Base-by-base conservation (phyloP, 1,140 invertebrate species). In the Paraescarpia echinospica region DNA sequence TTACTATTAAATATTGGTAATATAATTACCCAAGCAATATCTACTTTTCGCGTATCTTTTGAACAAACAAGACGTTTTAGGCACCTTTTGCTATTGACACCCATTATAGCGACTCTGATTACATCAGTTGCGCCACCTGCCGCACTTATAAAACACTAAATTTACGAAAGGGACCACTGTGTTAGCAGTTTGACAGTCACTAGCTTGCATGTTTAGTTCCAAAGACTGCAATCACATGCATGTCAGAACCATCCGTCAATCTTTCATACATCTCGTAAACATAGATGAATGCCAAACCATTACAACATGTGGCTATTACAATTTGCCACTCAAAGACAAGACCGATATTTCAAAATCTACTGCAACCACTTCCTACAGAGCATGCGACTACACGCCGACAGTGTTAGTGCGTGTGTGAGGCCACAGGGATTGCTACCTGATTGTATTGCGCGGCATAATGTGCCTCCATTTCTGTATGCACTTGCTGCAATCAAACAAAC, bases 391-490 rank as follows among this genome's bases (percentile, higher is more conserved):
- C 33, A 91, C 5, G 33, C 34, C 33, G 12, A 92, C n/a, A 27
- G 88, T 91, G 35, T 91, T 91, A 51, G 88, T 48, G 31, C 90
- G 89, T 12, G 35, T 90, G 90, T 34, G 34, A 90, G 2, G 35
- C 90, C 91, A 35, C 33, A 59, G 12, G 22, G 31, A 91, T 34
- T 91, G 35, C 91, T 91, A 91, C 91, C 91, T 59, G 35, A 34
- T 91, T 59, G 34, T 35, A 59, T 33, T 33, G 91, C 34, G 51
- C 34, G 1, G 51, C 35, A 91, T 91, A 91, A 91, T 91, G 91
- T 91, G 91, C 91, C 91, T 91, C 91, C 33, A 91, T 91, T 59
- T 91, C 91, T 41, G 35, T 91, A 33, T 91, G 91, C 33, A 91
- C 35, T 48, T 91, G 35, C 91, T 91, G 51, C 91, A 91, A 91